Conservation (phyloP, 2,113 vertebrate genomes). For the Halichoeres trimaculatus region DNA sequence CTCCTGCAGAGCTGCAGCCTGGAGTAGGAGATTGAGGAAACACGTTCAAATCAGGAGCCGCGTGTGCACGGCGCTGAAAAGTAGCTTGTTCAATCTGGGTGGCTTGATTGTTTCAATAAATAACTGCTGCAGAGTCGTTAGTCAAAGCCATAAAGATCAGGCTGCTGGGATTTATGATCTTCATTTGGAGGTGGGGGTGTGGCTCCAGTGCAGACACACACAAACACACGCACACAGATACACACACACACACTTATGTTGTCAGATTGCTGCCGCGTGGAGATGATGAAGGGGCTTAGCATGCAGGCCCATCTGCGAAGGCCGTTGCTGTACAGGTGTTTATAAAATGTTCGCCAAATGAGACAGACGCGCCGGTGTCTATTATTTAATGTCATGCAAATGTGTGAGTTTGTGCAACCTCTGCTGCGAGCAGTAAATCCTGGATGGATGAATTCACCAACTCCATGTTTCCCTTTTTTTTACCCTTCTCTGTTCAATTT, state of each 20-base stretch:
- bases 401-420: conserved; percentile 34
- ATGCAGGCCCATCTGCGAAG: conserved; percentile 68
- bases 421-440: conserved; percentile 24
- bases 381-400: conserved; percentile 61
- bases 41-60: conserved; percentile 23
- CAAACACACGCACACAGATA: not conserved
- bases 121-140: conserved; percentile 75
- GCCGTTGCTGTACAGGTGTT: conserved; percentile 74
- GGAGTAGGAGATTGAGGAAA: conserved; percentile 48
- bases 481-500: too few species aligned
- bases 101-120: conserved; percentile 81
- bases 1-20: conserved; percentile 13
- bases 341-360: conserved; percentile 58
- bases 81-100: conserved; percentile 75
- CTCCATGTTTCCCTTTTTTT: not conserved
- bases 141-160: conserved; percentile 77
- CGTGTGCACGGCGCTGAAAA: conserved; percentile 41
- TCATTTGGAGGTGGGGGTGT: conserved; percentile 68
- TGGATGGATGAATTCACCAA: conserved; percentile 36
- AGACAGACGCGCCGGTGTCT: conserved; percentile 44
- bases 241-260: conserved; percentile 17
- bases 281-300: conserved; percentile 65
- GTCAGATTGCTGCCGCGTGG: conserved; percentile 61
- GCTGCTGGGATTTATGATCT: conserved; percentile 73
- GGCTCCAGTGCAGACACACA: conserved; percentile 12